Evolutionary conservation across 2,797 vertebrate species (phyloP).

Genomic region (Molossus alvarezi): DNA sequence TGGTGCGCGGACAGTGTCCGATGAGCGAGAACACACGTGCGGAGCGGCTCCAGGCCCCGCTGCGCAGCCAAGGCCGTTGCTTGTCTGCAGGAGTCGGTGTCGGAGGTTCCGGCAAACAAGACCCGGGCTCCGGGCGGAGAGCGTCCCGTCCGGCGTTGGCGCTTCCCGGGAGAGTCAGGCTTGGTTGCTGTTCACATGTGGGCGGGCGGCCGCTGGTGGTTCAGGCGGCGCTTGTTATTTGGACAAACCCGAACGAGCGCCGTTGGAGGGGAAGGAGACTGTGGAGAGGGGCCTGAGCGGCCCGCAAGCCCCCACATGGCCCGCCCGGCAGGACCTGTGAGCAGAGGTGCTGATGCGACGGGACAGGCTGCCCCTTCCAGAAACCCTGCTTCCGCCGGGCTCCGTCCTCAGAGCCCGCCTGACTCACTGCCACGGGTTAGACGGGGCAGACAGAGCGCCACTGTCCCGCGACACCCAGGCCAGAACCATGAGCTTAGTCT

Average conservation of each 20-base stretch:
- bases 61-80: too few relatives aligned
- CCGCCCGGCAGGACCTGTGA: neutral
- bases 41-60: too few relatives aligned
- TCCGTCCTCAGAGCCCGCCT: neutral
- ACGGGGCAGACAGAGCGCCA: neutral
- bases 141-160: accelerated
- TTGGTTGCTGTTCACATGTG: accelerated
- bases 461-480: neutral
- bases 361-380: accelerated
- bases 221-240: neutral
- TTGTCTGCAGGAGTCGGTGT: too few relatives aligned
- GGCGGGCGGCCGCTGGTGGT: accelerated
- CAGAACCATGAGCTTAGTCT: too few relatives aligned
- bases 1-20: too few relatives aligned
- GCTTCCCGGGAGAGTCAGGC: too few relatives aligned
- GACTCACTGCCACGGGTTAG: accelerated
- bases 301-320: accelerated
- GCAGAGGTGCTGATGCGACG: accelerated
- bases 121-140: neutral
- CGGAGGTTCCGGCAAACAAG: neutral
- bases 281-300: neutral
- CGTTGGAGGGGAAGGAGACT: accelerated
- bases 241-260: accelerated
- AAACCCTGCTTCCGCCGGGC: neutral
- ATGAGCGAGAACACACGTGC: too few relatives aligned